Evolutionary conservation across 2,113 vertebrate species (phyloP), one percentile per base, ranked within the genome.

Genomic region (Pygoscelis adeliae): DNA sequence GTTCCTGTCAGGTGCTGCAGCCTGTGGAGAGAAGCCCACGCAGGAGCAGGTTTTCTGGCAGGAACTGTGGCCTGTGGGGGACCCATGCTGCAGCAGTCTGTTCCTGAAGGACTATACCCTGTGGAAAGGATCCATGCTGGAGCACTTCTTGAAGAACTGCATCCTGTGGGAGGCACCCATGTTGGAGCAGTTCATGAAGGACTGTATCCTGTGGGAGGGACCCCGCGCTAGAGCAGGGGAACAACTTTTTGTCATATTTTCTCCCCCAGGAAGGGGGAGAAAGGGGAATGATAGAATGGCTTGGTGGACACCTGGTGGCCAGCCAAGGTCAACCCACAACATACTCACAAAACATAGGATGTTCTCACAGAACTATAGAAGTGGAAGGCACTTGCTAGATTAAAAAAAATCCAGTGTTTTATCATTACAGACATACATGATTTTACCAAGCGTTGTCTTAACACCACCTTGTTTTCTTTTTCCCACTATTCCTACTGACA

Each of bases 81-180:
- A 25, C 38, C 10, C 21, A 34, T 13, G 15, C 38, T 53, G 15
- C 30, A 73, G 36, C 21, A 42, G 11, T 13, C 36, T 47, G 29
- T 40, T 73, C 70, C 50, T 32, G 29, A 42, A 42, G 49, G 27
- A 40, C 10, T 55, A 14, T 17, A 34, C 32, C 11, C 21, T 11
- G 2, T 25, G 25, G 30, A 78, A 63, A 0, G 2, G 17, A 13
- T 5, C 9, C 18, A 7, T 1, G 0, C 5, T 50, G 42, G 30
- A 63, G 15, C 30, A 50, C 15, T 50, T 47, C 32, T 22, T n/a
- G 56, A n/a, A 59, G 36, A 84, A 16, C 81, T 19, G 5, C n/a
- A 77, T 18, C 29, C 21, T 84, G 17, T 19, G 21, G 42, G 17
- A 62, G 78, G n/a, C 30, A 36, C 14, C 10, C 21, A 23, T 6